phyloP scores from a whole-genome alignment of 2,113 vertebrate species.

The Acanthisitta chloris region DNA sequence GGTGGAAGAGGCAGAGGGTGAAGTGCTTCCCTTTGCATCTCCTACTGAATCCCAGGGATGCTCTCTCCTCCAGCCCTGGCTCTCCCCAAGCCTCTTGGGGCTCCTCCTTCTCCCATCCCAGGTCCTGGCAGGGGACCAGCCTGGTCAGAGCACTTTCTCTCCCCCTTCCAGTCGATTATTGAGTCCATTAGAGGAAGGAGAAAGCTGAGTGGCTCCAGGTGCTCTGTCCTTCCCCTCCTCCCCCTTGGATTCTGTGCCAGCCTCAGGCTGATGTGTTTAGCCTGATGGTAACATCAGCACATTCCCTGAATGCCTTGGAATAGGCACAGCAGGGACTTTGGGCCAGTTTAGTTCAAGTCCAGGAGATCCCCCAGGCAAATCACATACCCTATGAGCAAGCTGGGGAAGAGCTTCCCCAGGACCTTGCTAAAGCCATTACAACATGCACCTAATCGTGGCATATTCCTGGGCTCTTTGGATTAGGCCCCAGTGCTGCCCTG shows the following conservation, averaged over 20 bases:
- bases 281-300: background rate
- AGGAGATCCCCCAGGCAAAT: background rate
- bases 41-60: background rate
- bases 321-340: background rate
- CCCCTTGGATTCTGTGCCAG: background rate
- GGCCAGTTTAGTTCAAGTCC: background rate
- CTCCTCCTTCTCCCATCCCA: background rate
- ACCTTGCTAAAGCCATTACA: background rate
- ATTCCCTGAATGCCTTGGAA: background rate
- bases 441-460: background rate
- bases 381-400: background rate
- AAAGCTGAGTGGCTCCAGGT: background rate
- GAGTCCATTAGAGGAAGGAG: background rate
- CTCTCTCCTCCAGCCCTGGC: background rate
- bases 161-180: background rate
- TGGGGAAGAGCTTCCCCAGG: background rate
- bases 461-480: conserved; percentile 23
- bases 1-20: background rate
- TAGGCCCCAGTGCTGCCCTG: background rate
- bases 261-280: background rate
- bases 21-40: background rate
- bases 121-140: background rate
- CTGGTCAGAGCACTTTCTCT: background rate
- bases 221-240: background rate
- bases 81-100: no score